Conservation (phyloP, 2,797 vertebrate species). For the Leptatherina wallacei region DNA sequence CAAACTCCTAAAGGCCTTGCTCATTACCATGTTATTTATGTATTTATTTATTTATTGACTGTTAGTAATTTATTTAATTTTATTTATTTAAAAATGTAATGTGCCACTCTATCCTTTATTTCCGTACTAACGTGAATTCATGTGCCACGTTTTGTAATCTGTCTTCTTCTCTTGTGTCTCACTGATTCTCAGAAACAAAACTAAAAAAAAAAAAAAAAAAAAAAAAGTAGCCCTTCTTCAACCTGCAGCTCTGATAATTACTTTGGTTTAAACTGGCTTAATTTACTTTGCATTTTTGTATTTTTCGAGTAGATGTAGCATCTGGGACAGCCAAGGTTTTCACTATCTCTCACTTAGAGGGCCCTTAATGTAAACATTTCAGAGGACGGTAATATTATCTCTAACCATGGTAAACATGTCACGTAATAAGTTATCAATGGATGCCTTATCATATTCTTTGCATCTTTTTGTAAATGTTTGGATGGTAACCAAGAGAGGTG, state of each 20-base stretch:
- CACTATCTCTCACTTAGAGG: conserved; percentile 41
- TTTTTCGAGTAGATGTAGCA: conserved; percentile 82
- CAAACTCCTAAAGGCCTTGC: conserved; percentile 60
- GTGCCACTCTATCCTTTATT: conserved; percentile 69
- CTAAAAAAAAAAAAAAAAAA: conserved; percentile 33
- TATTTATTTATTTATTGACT: conserved; percentile 90
- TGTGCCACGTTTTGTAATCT: conserved; percentile 59
- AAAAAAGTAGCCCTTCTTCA: conserved; percentile 76
- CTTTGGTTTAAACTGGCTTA: conserved; percentile 60
- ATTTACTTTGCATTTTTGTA: conserved; percentile 51
- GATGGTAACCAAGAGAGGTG: conserved; percentile 46
- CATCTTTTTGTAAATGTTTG: conserved; percentile 40
- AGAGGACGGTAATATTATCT: conserved; percentile 28
- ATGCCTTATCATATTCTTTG: conserved; percentile 42
- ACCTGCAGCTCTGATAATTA: conserved; percentile 57
- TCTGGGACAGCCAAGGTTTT: conserved; percentile 46
- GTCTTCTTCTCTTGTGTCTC: conserved; percentile 60
- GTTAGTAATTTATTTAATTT: conserved; percentile 86
- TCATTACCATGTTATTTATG: conserved; percentile 83
- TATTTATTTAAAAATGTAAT: conserved; percentile 86
- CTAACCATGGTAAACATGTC: conserved; percentile 38
- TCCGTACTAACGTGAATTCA: conserved; percentile 76
- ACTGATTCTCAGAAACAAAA: conserved; percentile 49
- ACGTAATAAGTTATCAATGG: conserved; percentile 37
- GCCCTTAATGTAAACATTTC: conserved; percentile 53